Base-by-base conservation (phyloP, 2,113 vertebrate genomes). In the Jaculus jaculus region DNA sequence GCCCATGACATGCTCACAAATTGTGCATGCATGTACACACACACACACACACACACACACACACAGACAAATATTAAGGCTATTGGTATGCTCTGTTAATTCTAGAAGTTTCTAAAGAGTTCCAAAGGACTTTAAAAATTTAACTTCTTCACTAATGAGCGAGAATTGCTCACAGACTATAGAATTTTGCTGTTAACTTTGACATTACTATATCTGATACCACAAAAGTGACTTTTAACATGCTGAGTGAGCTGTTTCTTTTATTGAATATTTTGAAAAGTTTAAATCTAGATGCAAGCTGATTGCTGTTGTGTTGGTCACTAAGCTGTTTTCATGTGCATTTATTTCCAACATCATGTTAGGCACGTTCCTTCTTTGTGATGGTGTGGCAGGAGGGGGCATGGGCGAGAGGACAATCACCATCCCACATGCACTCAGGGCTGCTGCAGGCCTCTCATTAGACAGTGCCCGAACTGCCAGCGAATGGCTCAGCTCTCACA, bases 401-500 rank as follows among this genome's bases (percentile, higher is more conserved):
- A 66, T 37, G 13, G 75, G 66, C 68, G 51, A 93, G 89, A 80
- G 37, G 73, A 80, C 92, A 89, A 88, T 87, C 80, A 71, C 51
- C 54, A 28, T 90, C 81, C 87, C 47, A 2, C 7, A 71, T 93
- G 83, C 84, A 68, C 88, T 65, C 20, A 10, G 87, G 21, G 34
- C 84, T 72, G 66, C 77, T 90, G 84, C 73, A 58, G 82, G 51
- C 88, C 34, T 90, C 84, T 95, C 92, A 58, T 94, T 96, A 96
- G 88, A 90, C 69, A 74, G 65, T 1, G 0, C 68, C 63, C 78
- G 81, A 96, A 83, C 92, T 95, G 90, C 90, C 93, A 89, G 90
- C 34, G 92, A 83, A 15, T 20, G 84, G 69, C 85, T 92, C 68
- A 32, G 88, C 11, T 77, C 81, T 87, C 90, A 95, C 47, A 65